Percentiles rank a stretch among this genome's conserved stretches.
Conservation (phyloP, 37 sponge, comb jelly and placozoan genomes). For the Ianthella basta region DNA sequence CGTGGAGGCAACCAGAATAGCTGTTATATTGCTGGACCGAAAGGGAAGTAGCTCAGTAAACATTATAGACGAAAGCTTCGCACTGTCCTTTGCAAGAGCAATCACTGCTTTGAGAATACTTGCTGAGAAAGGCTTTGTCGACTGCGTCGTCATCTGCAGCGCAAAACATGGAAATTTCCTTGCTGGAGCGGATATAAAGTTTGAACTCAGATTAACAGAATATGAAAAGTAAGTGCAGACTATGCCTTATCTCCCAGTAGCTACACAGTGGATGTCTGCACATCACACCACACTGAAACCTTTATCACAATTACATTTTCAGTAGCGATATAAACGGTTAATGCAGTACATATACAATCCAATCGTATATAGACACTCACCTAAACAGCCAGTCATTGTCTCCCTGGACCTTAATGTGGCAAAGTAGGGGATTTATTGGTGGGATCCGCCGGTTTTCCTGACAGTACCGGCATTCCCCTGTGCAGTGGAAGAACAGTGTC, state of each 20-base stretch:
- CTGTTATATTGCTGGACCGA: constrained; percentile 16
- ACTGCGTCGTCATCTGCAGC: constrained; percentile 58
- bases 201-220: constrained; percentile 35
- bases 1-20: not conserved
- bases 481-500: too few species aligned
- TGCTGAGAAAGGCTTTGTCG: constrained; percentile 26
- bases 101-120: constrained; percentile 16
- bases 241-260: too few species aligned
- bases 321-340: not conserved
- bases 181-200: constrained; percentile 61
- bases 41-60: constrained; percentile 18
- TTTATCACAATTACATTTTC: not conserved
- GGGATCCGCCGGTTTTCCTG: too few species aligned
- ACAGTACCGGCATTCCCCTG: too few species aligned
- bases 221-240: not conserved
- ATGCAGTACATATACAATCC: not conserved
- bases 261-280: too few species aligned
- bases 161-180: constrained; percentile 41
- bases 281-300: too few species aligned
- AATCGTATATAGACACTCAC: not conserved
- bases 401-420: too few species aligned
- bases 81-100: constrained; percentile 27
- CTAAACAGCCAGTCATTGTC: too few species aligned
- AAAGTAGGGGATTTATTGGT: too few species aligned
- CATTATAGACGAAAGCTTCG: constrained; percentile 55